Evolutionary conservation across 2,113 vertebrate genomes (phyloP).

Genomic region (Albula goreensis): DNA sequence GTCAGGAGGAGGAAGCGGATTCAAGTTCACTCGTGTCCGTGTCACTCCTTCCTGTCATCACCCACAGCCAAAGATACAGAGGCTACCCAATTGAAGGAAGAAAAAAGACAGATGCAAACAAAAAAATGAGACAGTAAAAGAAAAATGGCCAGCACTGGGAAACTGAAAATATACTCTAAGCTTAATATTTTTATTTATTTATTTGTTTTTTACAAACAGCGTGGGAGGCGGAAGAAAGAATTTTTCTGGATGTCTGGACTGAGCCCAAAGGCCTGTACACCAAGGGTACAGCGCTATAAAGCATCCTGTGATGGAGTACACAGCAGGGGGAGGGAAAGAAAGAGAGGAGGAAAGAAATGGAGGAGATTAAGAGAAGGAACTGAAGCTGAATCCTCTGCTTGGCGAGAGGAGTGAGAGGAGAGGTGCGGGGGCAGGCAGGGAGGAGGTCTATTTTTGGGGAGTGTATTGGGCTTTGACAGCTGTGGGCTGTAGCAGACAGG

Average conservation of each 20-base stretch:
- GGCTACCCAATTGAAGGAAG: conserved; percentile 53
- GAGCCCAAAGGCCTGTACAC: conserved; percentile 52
- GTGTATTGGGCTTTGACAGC: conserved; percentile 43
- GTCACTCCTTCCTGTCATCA: not conserved
- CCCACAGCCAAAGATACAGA: conserved; percentile 24
- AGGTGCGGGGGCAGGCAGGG: not conserved
- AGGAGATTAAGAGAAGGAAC: conserved; percentile 15
- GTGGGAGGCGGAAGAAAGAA: conserved; percentile 26
- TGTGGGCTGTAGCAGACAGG: conserved; percentile 31
- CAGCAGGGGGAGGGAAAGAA: conserved; percentile 36
- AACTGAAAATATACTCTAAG: not conserved
- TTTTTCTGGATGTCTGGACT: conserved; percentile 53
- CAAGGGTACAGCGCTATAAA: conserved; percentile 60
- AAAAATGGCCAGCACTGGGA: conserved; percentile 27
- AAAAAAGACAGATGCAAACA: conserved; percentile 44
- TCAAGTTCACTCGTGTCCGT: not conserved
- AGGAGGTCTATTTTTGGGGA: conserved; percentile 49
- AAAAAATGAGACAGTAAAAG: conserved; percentile 48
- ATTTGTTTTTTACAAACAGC: not conserved
- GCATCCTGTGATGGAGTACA: conserved; percentile 56
- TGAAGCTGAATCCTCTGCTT: not conserved
- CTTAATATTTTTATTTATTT: not conserved
- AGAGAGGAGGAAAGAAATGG: conserved; percentile 40
- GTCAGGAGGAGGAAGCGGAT: not conserved
- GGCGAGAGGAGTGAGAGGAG: not conserved